A percentile compares a stretch with the other conserved stretches of the same genome.
Conservation (phyloP, 2,797 vertebrate species). For the Falco concolor region DNA sequence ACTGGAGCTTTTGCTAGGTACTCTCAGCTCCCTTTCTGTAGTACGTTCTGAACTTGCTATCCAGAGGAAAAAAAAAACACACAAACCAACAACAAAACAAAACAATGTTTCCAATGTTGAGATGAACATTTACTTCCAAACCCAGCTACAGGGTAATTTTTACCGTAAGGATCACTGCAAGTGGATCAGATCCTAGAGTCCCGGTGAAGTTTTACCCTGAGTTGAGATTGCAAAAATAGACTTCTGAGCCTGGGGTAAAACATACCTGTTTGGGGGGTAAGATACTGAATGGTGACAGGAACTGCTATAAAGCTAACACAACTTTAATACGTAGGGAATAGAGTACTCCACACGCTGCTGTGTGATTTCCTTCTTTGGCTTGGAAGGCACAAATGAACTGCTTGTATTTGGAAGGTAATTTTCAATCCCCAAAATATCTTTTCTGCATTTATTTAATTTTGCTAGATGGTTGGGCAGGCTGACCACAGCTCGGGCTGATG, state of each 20-base stretch:
- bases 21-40: not conserved
- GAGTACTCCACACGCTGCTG: not conserved
- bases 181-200: not conserved
- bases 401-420: constrained; percentile 9
- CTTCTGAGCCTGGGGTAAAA: not conserved
- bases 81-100: not conserved
- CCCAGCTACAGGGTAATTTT: not conserved
- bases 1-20: not conserved
- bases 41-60: not conserved
- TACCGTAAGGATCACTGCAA: not conserved
- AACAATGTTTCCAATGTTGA: not conserved
- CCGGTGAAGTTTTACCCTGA: not conserved
- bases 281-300: not conserved
- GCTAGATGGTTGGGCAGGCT: not conserved
- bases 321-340: not conserved
- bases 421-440: constrained; percentile 7
- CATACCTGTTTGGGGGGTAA: not conserved
- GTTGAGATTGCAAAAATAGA: not conserved
- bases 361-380: constrained; percentile 26
- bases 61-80: not conserved
- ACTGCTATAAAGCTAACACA: not conserved
- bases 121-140: not conserved
- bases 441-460: constrained; percentile 12
- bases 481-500: not conserved
- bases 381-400: constrained; percentile 26